Base-by-base conservation (phyloP, 2,113 vertebrate genomes). In the Centropristis striata region DNA sequence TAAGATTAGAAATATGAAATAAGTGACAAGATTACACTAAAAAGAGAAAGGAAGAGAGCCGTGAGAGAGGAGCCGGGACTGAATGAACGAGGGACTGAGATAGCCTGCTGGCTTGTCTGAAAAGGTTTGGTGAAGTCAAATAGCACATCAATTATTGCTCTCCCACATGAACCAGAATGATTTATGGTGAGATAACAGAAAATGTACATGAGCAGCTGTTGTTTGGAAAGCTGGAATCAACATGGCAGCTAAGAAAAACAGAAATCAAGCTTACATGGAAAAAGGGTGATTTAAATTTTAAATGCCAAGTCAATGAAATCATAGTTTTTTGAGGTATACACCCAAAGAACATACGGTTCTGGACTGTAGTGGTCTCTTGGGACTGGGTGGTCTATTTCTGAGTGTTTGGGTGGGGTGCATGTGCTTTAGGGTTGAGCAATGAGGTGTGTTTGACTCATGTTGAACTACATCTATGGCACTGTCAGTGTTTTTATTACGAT, bases 371-470 rank as follows among this genome's bases (percentile, higher is more conserved):
- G 63, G 61, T 79, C 80, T 80, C 83, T 32, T 57, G 83, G 76
- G 85, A 42, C 70, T 71, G 88, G 79, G 84, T 49, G 79, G 78
- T 79, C 68, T 69, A 64, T 79, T 65, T 79, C 14, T 39, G 37
- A 77, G 76, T 82, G 78, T 88, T 75, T 88, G 85, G 87, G 90
- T 79, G 90, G 74, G 55, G 86, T 55, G 5, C 51, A 36, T 75
- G 66, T 75, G 73, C 74, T 74, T 51, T 51, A 42, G 61, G 51
- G 27, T 72, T 49, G 71, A 83, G 70, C 68, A 60, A 75, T 5
- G 28, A 64, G 75, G 67, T 75, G 67, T 75, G 69, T 83, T 59
- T 67, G 55, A 64, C 71, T 57, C 50, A 49, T 61, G 70, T 64
- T 28, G 60, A 74, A 61, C 32, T 42, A 51, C 55, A 53, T 81